Evolutionary conservation across 2,797 vertebrate genomes (phyloP).

Genomic region (Phalloptychus januarius): DNA sequence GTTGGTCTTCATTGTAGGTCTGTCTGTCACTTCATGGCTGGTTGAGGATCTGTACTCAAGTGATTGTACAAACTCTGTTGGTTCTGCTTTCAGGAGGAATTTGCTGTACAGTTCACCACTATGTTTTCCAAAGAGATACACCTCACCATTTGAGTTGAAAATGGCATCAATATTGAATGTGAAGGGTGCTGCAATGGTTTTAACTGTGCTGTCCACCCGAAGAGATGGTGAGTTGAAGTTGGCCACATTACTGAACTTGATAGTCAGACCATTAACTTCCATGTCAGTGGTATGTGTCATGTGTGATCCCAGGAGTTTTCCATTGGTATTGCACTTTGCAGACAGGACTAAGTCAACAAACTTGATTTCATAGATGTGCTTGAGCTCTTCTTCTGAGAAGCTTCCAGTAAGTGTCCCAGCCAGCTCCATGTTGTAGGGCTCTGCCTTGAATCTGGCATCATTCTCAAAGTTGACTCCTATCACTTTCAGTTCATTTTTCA

Average conservation of each 20-base stretch:
- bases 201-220: constrained; percentile 83
- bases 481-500: constrained; percentile 87
- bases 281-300: constrained; percentile 84
- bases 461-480: constrained; percentile 80
- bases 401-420: constrained; percentile 83
- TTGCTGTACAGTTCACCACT: constrained; percentile 89
- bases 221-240: constrained; percentile 86
- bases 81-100: constrained; percentile 88
- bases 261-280: constrained; percentile 83
- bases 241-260: constrained; percentile 80
- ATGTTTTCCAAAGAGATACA: constrained; percentile 84
- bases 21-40: constrained; percentile 74
- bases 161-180: constrained; percentile 80
- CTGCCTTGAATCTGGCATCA: constrained; percentile 81
- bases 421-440: constrained; percentile 84
- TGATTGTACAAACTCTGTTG: constrained; percentile 84
- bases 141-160: constrained; percentile 83
- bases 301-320: constrained; percentile 81
- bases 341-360: constrained; percentile 80
- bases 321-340: constrained; percentile 86
- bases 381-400: constrained; percentile 84
- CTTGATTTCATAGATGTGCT: constrained; percentile 85
- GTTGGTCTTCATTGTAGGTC: constrained; percentile 72
- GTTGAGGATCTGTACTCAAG: constrained; percentile 89
- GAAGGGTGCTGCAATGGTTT: constrained; percentile 82